phyloP scores from a whole-genome alignment of 1,140 invertebrate genomes.

The Microvelia longipes region DNA sequence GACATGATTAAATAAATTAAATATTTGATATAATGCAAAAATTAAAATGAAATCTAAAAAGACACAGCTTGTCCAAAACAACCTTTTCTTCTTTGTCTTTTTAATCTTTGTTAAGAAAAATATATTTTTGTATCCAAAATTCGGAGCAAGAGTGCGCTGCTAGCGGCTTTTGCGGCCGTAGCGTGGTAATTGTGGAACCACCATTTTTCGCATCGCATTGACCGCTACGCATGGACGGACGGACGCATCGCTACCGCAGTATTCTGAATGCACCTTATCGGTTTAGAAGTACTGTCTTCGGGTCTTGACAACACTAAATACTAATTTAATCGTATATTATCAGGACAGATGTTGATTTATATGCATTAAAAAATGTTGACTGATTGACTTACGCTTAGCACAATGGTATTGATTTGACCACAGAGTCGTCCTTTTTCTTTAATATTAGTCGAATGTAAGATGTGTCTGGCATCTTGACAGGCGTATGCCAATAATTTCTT shows the following conservation, averaged over 20 bases:
- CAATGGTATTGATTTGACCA: background rate
- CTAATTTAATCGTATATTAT: background rate
- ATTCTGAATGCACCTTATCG: background rate
- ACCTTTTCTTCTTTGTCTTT: no score
- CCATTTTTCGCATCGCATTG: no score
- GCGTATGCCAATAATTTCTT: background rate
- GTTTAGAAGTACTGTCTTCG: background rate
- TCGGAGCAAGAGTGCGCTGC: background rate
- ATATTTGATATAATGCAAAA: no score
- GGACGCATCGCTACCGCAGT: no score
- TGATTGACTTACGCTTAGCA: slow-evolving; percentile 1
- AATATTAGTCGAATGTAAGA: background rate
- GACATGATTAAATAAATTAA: no score
- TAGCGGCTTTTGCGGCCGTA: no score
- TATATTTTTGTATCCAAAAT: no score
- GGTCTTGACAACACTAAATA: background rate
- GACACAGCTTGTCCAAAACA: no score
- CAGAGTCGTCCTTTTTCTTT: background rate
- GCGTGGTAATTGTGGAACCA: no score
- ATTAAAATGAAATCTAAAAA: no score
- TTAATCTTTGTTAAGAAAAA: no score
- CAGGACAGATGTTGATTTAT: background rate
- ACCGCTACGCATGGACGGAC: background rate
- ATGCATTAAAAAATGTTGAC: no score
- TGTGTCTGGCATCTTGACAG: background rate